Conservation (phyloP, 2,797 vertebrate genomes). For the Apogon talboti region DNA sequence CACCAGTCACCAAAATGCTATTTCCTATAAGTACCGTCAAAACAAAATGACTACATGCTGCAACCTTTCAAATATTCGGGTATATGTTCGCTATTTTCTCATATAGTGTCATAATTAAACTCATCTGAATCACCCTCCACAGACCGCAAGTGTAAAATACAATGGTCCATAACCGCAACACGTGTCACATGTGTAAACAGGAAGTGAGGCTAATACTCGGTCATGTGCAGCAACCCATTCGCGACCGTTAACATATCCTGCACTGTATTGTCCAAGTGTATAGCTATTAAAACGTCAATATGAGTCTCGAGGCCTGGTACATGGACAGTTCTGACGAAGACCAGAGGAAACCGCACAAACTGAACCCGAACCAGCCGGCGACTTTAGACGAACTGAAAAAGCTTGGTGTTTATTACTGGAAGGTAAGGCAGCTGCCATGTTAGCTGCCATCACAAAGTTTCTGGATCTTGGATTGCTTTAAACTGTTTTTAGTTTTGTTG, state of each 20-base stretch:
- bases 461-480: too few relatives aligned
- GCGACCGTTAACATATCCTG: neutral
- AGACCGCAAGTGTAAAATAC: too few relatives aligned
- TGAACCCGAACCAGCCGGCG: conserved; percentile 75
- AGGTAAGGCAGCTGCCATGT: conserved; percentile 66
- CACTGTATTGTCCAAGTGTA: too few relatives aligned
- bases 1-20: too few relatives aligned
- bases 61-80: too few relatives aligned
- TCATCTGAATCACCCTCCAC: too few relatives aligned
- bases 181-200: neutral
- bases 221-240: neutral
- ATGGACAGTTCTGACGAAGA: conserved; percentile 83
- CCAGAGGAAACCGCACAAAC: conserved; percentile 80
- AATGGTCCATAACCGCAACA: neutral
- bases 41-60: too few relatives aligned
- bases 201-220: neutral
- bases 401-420: conserved; percentile 85
- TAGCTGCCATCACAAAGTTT: neutral
- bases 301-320: conserved; percentile 86
- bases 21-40: too few relatives aligned
- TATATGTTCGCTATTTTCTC: too few relatives aligned
- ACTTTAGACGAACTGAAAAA: conserved; percentile 67
- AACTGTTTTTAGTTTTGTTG: too few relatives aligned
- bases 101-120: too few relatives aligned
- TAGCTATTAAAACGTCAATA: neutral